Conservation (phyloP, 2,113 vertebrate genomes). For the Gorsachius goisagi region DNA sequence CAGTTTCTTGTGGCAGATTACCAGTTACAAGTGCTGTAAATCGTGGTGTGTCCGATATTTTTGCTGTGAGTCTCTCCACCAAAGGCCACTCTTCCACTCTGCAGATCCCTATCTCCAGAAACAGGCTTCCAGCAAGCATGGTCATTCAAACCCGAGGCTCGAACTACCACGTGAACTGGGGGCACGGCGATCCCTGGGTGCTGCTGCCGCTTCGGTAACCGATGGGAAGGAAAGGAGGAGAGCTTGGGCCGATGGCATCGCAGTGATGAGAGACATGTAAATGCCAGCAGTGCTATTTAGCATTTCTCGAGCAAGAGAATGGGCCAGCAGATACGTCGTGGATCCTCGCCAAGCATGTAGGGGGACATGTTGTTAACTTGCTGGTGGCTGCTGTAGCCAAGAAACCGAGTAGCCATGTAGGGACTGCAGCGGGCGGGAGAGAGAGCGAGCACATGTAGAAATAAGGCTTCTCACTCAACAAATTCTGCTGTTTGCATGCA, state of each 20-base stretch:
- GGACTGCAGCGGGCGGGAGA: slow-evolving; percentile 43
- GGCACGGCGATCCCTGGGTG: accelerated
- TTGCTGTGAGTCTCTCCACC: background rate
- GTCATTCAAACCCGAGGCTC: background rate
- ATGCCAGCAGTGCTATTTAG: slow-evolving; percentile 59
- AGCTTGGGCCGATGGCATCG: slow-evolving; percentile 11
- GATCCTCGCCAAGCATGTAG: slow-evolving; percentile 62
- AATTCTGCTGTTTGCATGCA: slow-evolving; percentile 60
- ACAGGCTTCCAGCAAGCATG: background rate
- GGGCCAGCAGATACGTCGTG: slow-evolving; percentile 57
- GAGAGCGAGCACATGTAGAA: slow-evolving; percentile 55
- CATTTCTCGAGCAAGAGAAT: slow-evolving; percentile 58
- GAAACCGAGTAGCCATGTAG: slow-evolving; percentile 64
- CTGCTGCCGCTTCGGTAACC: background rate
- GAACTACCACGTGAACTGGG: accelerated
- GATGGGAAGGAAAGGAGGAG: background rate
- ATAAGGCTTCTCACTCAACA: slow-evolving; percentile 63
- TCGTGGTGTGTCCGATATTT: background rate
- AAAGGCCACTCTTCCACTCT: background rate
- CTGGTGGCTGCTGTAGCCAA: slow-evolving; percentile 66
- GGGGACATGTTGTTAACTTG: slow-evolving; percentile 69
- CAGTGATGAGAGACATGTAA: slow-evolving; percentile 47
- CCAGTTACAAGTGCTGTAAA: background rate
- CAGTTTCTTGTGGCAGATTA: background rate
- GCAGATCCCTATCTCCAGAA: background rate